Evolutionary conservation across 2,888 invertebrate species (phyloP), one percentile per base, ranked within the genome.

Genomic region (Eretmocerus hayati): DNA sequence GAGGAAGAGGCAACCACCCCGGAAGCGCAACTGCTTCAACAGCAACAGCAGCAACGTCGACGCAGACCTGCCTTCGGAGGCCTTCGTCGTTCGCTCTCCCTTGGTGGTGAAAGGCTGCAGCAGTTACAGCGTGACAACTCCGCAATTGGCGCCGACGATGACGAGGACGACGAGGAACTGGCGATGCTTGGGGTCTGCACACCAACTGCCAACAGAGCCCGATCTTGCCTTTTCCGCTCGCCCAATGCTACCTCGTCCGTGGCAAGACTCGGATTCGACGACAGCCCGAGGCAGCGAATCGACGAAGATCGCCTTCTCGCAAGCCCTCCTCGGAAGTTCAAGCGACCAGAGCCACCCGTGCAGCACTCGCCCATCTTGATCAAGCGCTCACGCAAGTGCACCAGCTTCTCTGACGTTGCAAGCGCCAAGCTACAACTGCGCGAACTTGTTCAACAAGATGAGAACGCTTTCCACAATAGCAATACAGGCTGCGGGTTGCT

Each of bases 261-360:
- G 0, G 53, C 58, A 0, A 62, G 62, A 40, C 52, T 66, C 6
- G 21, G 44, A 3, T 67, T 60, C 56, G 59, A 65, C 37, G 62
- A 63, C 3, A 53, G 54, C 33, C 53, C 57, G 0, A 51, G 20
- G 32, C 41, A 2, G 4, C 9, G 40, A 48, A 6, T 31, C 43
- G 18, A 54, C 57, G 31, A 61, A 9, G 46, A 47, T 47, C 35
- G 20, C 51, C n/a, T n/a, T n/a, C n/a, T n/a, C 50, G 8, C 44
- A 38, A 5, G 22, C 46, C 43, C 46, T 50, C 4, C 50, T 2
- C 36, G 44, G 2, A 58, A 54, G 18, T 81, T 80, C 63, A 90
- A 90, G 67, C 76, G 89, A 33, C 77, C 81, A 0, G 87, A 87
- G 39, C 78, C 81, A 20, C 80, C 81, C 35, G 70, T 74, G 36